A percentile compares a stretch with the other conserved stretches of the same genome.
phyloP scores from a whole-genome alignment of 2,797 vertebrate genomes.

The Falco rusticolus region DNA sequence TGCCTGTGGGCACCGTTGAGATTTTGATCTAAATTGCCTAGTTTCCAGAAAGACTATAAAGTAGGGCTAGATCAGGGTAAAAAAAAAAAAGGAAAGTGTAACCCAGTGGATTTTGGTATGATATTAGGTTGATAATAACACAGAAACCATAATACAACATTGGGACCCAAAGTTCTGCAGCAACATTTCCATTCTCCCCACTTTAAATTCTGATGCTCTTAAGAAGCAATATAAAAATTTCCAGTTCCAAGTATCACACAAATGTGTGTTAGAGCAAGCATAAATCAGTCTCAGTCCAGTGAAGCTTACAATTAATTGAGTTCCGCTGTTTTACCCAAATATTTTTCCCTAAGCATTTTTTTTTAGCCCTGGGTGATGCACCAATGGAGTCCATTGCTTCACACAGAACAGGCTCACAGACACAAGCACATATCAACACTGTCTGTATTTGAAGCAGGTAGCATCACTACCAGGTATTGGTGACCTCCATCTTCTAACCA shows the following conservation, averaged over 20 bases:
- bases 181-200: background rate
- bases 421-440: background rate
- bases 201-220: background rate
- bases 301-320: background rate
- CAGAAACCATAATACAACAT: background rate
- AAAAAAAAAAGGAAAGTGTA: background rate
- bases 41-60: background rate
- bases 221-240: background rate
- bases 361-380: background rate
- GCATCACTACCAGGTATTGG: background rate
- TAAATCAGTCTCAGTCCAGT: background rate
- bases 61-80: background rate
- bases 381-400: background rate
- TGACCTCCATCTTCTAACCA: constrained; percentile 10
- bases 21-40: background rate
- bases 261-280: background rate
- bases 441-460: background rate
- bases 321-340: background rate
- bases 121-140: background rate
- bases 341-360: background rate
- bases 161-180: background rate
- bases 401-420: background rate
- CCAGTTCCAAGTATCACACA: background rate
- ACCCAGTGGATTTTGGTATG: background rate
- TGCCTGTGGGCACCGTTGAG: background rate